Evolutionary conservation across 92 coral and sea anemone genomes (phyloP).

Genomic region (Siderastrea radians): DNA sequence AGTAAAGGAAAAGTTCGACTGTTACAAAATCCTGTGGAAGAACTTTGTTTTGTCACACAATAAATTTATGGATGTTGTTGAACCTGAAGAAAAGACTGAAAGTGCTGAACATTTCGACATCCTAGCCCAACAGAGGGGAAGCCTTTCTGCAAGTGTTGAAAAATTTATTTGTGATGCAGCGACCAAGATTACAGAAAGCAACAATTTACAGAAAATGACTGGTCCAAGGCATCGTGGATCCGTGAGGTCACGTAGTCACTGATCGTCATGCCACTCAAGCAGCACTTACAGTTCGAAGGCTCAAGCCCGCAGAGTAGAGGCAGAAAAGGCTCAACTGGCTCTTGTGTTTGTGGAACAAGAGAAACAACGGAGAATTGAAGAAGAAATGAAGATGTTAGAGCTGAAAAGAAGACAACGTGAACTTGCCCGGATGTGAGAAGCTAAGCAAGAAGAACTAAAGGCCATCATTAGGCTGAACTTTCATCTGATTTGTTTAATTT

Average conservation of each 20-base stretch:
- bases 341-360: neutral
- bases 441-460: neutral
- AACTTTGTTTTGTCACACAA: slow-evolving; percentile 5
- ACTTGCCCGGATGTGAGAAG: neutral
- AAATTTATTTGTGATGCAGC: neutral
- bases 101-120: neutral
- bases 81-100: neutral
- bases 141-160: neutral
- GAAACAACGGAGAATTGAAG: slow-evolving; percentile 9
- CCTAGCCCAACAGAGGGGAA: slow-evolving; percentile 5
- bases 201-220: neutral
- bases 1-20: slow-evolving; percentile 7
- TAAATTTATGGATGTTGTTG: slow-evolving; percentile 1
- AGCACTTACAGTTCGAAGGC: neutral
- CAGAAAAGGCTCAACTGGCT: slow-evolving; percentile 14
- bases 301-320: slow-evolving; percentile 10
- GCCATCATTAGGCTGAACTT: slow-evolving; percentile 18
- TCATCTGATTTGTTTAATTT: too few species aligned
- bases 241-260: neutral
- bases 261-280: neutral
- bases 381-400: slow-evolving; percentile 15
- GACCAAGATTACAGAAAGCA: neutral
- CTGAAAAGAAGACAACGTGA: slow-evolving; percentile 5
- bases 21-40: neutral
- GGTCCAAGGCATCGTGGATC: neutral